Conservation (phyloP, 2,113 vertebrate genomes). For the Cathartes aura region DNA sequence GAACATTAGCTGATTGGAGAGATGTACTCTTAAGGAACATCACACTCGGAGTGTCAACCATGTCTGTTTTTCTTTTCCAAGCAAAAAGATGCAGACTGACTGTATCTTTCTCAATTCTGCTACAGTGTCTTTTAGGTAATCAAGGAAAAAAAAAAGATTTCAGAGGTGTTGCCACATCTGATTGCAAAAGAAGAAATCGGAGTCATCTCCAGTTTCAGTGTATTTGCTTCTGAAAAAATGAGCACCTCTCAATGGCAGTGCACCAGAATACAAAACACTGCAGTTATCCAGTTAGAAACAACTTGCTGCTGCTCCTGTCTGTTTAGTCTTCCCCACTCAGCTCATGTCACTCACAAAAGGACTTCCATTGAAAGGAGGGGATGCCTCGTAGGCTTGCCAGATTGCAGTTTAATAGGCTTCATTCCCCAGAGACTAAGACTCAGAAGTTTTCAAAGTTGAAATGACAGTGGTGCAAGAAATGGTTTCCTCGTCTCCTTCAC, state of each 20-base stretch:
- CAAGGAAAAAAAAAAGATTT: neutral
- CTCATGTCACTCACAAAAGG: neutral
- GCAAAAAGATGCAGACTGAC: neutral
- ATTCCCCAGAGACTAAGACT: neutral
- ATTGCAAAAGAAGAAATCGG: neutral
- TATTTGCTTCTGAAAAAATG: neutral
- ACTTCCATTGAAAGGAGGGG: neutral
- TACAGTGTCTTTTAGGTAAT: neutral
- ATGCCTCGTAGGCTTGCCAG: neutral
- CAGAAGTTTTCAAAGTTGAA: neutral
- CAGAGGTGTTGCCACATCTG: neutral
- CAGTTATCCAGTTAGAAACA: neutral
- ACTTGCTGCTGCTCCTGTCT: neutral
- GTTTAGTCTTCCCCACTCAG: neutral
- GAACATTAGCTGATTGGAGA: neutral
- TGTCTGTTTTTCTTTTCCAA: neutral
- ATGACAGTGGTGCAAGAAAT: neutral
- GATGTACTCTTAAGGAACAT: neutral
- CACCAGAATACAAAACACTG: neutral
- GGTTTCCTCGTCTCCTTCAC: neutral
- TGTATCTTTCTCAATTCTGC: neutral
- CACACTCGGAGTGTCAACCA: neutral
- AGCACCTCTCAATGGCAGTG: neutral
- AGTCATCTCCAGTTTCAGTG: neutral
- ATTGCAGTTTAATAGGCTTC: slow-evolving; percentile 13